A percentile compares a stretch with the other conserved stretches of the same genome.
Conservation (phyloP, 2,888 invertebrate species). For the Eudasyphora cyanicolor region DNA sequence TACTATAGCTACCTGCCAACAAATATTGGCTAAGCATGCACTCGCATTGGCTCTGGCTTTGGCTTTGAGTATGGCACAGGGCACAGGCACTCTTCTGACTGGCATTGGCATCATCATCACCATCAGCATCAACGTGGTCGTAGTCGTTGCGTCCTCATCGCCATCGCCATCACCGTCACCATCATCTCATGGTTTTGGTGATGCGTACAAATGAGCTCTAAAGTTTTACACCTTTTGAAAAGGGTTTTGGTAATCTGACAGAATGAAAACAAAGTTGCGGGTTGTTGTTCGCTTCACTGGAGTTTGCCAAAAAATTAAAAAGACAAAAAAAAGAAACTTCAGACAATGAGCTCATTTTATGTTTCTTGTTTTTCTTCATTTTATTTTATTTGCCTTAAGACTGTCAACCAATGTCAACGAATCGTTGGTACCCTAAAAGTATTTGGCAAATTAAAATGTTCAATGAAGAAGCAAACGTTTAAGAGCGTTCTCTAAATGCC, state of each 20-base stretch:
- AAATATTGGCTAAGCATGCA: slow-evolving; percentile 64
- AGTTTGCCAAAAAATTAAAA: slow-evolving; percentile 26
- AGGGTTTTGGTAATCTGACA: slow-evolving; percentile 16
- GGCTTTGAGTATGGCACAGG: too few species aligned
- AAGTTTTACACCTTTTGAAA: slow-evolving; percentile 61
- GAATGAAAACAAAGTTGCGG: slow-evolving; percentile 36
- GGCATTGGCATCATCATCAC: slow-evolving; percentile 42
- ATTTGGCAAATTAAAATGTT: too few species aligned
- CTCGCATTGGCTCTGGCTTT: slow-evolving; percentile 11
- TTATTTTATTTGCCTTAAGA: background rate
- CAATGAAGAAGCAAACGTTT: too few species aligned
- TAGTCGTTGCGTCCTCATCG: background rate
- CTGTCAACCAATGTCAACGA: background rate
- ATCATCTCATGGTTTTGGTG: slow-evolving; percentile 39
- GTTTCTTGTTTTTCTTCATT: slow-evolving; percentile 40
- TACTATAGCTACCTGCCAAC: slow-evolving; percentile 55
- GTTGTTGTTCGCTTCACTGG: slow-evolving; percentile 23
- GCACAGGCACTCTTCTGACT: background rate
- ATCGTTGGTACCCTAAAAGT: background rate
- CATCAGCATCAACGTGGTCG: slow-evolving; percentile 41
- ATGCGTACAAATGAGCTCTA: slow-evolving; percentile 65
- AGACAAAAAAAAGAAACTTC: slow-evolving; percentile 24
- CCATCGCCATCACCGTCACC: slow-evolving; percentile 37
- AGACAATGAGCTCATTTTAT: slow-evolving; percentile 43
- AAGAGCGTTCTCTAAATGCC: too few species aligned